Conservation (phyloP, 64 coral and sea anemone genomes). For the Pocillopora damicornis region DNA sequence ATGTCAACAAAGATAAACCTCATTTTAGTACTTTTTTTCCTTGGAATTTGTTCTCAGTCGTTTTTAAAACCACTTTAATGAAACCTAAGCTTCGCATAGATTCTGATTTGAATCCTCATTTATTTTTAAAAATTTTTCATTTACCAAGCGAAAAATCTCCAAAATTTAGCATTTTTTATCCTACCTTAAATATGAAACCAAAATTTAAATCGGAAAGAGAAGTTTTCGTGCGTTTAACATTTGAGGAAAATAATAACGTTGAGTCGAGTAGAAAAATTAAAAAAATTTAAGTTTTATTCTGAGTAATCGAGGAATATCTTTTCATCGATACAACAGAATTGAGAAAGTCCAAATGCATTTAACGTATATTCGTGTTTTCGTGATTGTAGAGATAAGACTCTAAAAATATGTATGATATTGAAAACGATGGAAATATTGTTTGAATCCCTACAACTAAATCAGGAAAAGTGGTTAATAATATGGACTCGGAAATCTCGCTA, state of each 20-base stretch:
- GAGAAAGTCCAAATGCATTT: not conserved
- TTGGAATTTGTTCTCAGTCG: not conserved
- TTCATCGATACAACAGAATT: conserved; percentile 16
- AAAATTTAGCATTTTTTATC: not conserved
- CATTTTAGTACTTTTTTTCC: conserved; percentile 4
- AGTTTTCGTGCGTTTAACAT: conserved; percentile 9
- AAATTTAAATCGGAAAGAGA: conserved; percentile 4
- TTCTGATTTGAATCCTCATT: too few species aligned
- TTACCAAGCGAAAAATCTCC: not conserved
- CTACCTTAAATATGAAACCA: conserved; percentile 17
- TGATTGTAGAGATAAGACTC: not conserved
- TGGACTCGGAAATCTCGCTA: conserved; percentile 32
- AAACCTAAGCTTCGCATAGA: not conserved
- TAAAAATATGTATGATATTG: not conserved
- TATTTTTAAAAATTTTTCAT: too few species aligned
- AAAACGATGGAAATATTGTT: conserved; percentile 2
- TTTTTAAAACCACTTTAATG: not conserved
- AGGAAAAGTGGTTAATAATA: conserved; percentile 6
- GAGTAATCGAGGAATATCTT: not conserved
- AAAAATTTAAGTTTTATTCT: not conserved
- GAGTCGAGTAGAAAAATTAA: not conserved
- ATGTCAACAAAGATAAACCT: conserved; percentile 17
- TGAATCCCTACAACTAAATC: conserved; percentile 26
- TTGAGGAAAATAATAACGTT: not conserved
- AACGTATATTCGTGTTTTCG: not conserved